phyloP scores from a whole-genome alignment of 2,113 vertebrate species.

The Cynoglossus semilaevis region DNA sequence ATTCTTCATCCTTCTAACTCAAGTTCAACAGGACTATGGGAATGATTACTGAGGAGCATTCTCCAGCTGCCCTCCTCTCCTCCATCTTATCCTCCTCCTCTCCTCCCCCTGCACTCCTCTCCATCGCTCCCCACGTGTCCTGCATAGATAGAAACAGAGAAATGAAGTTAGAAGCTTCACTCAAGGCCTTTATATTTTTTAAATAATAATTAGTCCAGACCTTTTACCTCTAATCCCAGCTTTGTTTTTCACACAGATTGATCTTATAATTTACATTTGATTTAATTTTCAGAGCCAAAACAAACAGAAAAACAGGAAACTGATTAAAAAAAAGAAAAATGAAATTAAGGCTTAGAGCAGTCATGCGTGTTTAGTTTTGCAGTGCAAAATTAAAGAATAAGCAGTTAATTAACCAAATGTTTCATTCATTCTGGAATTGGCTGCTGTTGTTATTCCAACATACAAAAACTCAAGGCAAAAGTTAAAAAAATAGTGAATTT shows the following conservation, averaged over 20 bases:
- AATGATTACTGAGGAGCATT: slow-evolving; percentile 80
- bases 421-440: too few species aligned
- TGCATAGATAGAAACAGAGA: slow-evolving; percentile 39
- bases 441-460: too few species aligned
- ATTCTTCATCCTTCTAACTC: slow-evolving; percentile 40
- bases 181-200: slow-evolving; percentile 34
- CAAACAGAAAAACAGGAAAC: background rate
- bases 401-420: too few species aligned
- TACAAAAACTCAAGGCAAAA: too few species aligned
- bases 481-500: too few species aligned
- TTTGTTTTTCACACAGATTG: slow-evolving; percentile 9
- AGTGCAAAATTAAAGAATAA: too few species aligned
- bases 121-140: slow-evolving; percentile 28
- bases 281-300: slow-evolving; percentile 9
- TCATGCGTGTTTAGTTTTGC: too few species aligned
- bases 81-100: slow-evolving; percentile 34
- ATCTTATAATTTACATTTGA: background rate
- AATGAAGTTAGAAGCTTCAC: slow-evolving; percentile 32
- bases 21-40: slow-evolving; percentile 79
- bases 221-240: slow-evolving; percentile 45
- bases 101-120: slow-evolving; percentile 35
- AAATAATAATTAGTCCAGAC: slow-evolving; percentile 21
- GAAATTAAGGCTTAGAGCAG: too few species aligned
- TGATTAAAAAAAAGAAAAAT: too few species aligned
- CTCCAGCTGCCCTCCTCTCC: slow-evolving; percentile 50